Evolutionary conservation across 2,113 vertebrate species (phyloP).

Genomic region (Naja naja): DNA sequence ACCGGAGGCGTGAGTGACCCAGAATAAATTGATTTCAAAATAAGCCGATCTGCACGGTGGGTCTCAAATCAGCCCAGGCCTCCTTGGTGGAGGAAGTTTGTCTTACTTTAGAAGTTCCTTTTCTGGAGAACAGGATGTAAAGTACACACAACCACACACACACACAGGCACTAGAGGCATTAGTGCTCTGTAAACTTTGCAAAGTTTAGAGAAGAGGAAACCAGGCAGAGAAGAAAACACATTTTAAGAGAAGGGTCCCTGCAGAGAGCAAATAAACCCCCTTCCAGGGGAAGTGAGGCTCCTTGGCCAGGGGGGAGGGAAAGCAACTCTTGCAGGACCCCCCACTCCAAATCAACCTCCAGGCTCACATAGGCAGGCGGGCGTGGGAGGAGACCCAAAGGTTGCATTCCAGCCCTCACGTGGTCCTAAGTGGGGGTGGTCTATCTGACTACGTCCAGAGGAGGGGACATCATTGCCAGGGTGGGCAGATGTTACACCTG

Average conservation of each 20-base stretch:
- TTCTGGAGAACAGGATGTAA: neutral
- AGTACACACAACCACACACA: neutral
- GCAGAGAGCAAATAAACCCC: neutral
- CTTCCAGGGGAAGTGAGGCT: neutral
- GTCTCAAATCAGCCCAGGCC: neutral
- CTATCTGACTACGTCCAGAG: neutral
- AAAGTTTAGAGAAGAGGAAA: neutral
- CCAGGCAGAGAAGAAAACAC: neutral
- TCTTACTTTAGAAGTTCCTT: neutral
- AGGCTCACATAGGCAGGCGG: neutral
- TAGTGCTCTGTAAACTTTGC: neutral
- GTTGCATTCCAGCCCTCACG: neutral
- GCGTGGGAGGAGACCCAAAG: neutral
- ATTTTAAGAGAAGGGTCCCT: neutral
- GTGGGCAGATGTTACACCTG: neutral
- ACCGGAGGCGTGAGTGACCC: no score
- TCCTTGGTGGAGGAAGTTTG: neutral
- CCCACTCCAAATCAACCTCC: neutral
- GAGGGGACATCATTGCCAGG: neutral
- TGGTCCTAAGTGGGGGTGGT: rapidly evolving
- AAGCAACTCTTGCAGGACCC: neutral
- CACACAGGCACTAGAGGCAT: neutral
- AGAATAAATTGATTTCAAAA: neutral
- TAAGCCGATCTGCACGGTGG: neutral
- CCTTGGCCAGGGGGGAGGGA: no score